Evolutionary conservation across 2,113 vertebrate genomes (phyloP), one percentile per base, ranked within the genome.

Genomic region (Brachypteracias leptosomus): DNA sequence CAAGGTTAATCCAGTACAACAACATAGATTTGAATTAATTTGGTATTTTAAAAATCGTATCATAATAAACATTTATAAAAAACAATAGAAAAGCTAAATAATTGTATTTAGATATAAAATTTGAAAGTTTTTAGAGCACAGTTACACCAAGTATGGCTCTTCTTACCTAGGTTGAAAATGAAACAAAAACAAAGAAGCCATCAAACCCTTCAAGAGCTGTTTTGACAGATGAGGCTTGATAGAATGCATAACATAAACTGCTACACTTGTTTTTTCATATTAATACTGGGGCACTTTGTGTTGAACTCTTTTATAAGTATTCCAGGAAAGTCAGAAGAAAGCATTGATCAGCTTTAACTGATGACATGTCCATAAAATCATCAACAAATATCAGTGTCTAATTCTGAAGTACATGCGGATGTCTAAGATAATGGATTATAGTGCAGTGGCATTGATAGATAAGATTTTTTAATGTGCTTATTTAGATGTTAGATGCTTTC

Each of bases 311-410:
- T 63, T 89, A 72, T 42, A 95, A 74, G 36, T 67, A 87, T 93
- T 93, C 63, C 44, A 88, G 2, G 5, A 7, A 54, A 31, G 4
- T 66, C n/a, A 88, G 36, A 88, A 89, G 24, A 89, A 93, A 74
- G 7, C 93, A 97, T 93, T 90, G 86, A 96, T 91, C 59, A 58
- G 28, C 10, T 58, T 93, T 62, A 93, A 94, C 16, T 83, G 67
- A 90, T 90, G 38, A 59, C n/a, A 77, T 72, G 73, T 24, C 33
- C 18, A 81, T 88, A 75, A 71, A 89, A 9, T 95, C 72, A 94
- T 92, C n/a, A 80, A 49, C 18, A 97, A 95, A 89, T 94, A 90
- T 47, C 0, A 2, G 5, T 86, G n/a, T 75, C 55, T 95, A 73
- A 82, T 95, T 76, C 35, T 62, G 44, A 94, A 85, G 31, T 68